Evolutionary conservation across 2,888 invertebrate species (phyloP).

Genomic region (Chromoteleia sp.): DNA sequence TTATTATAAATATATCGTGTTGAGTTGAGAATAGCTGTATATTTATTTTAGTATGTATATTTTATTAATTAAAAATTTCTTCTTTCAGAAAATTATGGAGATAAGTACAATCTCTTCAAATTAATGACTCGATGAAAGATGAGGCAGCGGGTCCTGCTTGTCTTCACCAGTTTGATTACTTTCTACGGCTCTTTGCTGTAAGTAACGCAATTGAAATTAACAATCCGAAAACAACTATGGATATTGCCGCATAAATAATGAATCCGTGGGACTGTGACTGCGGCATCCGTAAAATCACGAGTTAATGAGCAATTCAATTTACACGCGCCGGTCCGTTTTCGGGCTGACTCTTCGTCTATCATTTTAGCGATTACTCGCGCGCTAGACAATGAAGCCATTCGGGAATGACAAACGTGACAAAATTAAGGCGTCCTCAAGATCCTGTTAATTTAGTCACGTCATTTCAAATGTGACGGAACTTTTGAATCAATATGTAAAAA

Average conservation of each 20-base stretch:
- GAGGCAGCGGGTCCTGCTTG: slow-evolving; percentile 78
- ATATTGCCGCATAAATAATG: slow-evolving; percentile 50
- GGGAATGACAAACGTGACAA: slow-evolving; percentile 45
- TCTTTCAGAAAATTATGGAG: slow-evolving; percentile 62
- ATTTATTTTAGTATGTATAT: too few species aligned
- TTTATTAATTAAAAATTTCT: too few species aligned
- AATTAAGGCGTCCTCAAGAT: slow-evolving; percentile 49
- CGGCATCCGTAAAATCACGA: slow-evolving; percentile 18
- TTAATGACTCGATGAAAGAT: slow-evolving; percentile 78
- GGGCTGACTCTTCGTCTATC: slow-evolving; percentile 15
- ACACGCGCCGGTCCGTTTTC: slow-evolving; percentile 6
- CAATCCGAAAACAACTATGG: slow-evolving; percentile 47
- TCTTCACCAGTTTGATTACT: slow-evolving; percentile 78
- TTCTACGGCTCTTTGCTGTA: slow-evolving; percentile 78
- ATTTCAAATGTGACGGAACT: slow-evolving; percentile 15
- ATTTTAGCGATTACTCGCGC: slow-evolving; percentile 28
- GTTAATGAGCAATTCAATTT: slow-evolving; percentile 64
- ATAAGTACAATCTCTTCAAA: slow-evolving; percentile 70
- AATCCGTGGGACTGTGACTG: slow-evolving; percentile 7
- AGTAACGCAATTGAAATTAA: slow-evolving; percentile 68
- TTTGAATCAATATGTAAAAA: too few species aligned
- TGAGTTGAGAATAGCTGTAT: too few species aligned
- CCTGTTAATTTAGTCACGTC: slow-evolving; percentile 31
- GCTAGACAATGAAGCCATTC: slow-evolving; percentile 40
- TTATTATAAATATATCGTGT: too few species aligned